Conservation (phyloP, 2,113 vertebrate genomes). For the Brachypodius melanocephalos region DNA sequence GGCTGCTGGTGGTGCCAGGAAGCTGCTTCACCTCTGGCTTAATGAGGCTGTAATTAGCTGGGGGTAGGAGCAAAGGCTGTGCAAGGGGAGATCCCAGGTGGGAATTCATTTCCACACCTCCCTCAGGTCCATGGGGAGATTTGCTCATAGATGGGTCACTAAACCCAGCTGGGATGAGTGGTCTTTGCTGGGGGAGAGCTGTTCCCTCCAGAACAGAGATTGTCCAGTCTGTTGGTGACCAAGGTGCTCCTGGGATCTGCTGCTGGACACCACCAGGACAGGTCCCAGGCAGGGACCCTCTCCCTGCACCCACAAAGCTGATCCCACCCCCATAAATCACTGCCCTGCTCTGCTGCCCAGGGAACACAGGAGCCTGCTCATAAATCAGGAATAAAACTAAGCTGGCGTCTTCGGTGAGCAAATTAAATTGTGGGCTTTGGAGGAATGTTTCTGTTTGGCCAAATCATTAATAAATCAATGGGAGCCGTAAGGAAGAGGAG, state of each 20-base stretch:
- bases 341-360: background rate
- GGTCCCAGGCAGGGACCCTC: background rate
- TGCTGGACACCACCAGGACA: background rate
- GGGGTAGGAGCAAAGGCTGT: background rate
- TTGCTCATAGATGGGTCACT: background rate
- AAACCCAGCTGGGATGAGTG: background rate
- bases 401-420: constrained; percentile 15
- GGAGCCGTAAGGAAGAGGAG: background rate
- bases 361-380: background rate
- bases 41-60: background rate
- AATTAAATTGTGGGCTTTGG: constrained; percentile 47
- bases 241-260: background rate
- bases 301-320: background rate
- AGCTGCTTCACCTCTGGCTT: background rate
- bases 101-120: background rate
- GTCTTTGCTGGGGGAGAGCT: background rate
- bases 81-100: background rate
- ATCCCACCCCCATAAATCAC: background rate
- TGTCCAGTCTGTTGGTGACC: background rate
- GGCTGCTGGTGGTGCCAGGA: background rate
- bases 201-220: background rate
- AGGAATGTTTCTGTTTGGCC: constrained; percentile 28
- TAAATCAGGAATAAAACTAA: constrained; percentile 35
- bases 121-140: background rate
- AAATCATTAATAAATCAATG: constrained; percentile 36